These are phyloP conservation scores for Branchellion lobata DNA, from an alignment of 2,888 invertebrate species.

Conservation along the genomic window DNA sequence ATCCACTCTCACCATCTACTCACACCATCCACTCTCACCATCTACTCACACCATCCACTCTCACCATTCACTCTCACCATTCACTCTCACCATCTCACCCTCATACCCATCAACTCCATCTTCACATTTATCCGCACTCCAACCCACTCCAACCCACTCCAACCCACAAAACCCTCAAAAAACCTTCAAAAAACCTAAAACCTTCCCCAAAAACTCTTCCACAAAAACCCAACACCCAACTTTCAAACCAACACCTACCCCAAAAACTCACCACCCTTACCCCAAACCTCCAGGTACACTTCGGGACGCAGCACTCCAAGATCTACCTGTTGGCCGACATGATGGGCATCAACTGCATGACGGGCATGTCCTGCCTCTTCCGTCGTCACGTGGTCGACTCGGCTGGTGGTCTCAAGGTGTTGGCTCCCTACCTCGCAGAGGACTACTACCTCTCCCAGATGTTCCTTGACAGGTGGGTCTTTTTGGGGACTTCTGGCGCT, in stretches of 20 bases:
- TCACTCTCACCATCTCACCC: too few relatives aligned
- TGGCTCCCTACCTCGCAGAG: slow-evolving; percentile 92
- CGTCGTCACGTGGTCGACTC: slow-evolving; percentile 85
- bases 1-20: too few relatives aligned
- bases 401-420: slow-evolving; percentile 81
- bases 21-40: too few relatives aligned
- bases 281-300: slow-evolving; percentile 83
- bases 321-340: slow-evolving; percentile 90
- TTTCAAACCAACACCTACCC: not conserved
- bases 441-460: slow-evolving; percentile 95
- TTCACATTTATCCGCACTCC: too few relatives aligned
- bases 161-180: too few relatives aligned
- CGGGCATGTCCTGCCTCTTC: slow-evolving; percentile 95
- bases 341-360: slow-evolving; percentile 90
- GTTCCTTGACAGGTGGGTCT: slow-evolving; percentile 69
- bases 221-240: not conserved
- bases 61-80: too few relatives aligned
- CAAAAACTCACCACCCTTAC: not conserved
- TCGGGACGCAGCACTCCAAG: slow-evolving; percentile 93
- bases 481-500: not conserved
- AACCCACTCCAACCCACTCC: too few relatives aligned
- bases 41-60: too few relatives aligned
- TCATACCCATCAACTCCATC: too few relatives aligned
- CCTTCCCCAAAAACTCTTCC: not conserved
- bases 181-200: too few relatives aligned